These are phyloP conservation scores for Austrolebias charrua DNA, from an alignment of 2,797 vertebrate species.

Conservation along the genomic window DNA sequence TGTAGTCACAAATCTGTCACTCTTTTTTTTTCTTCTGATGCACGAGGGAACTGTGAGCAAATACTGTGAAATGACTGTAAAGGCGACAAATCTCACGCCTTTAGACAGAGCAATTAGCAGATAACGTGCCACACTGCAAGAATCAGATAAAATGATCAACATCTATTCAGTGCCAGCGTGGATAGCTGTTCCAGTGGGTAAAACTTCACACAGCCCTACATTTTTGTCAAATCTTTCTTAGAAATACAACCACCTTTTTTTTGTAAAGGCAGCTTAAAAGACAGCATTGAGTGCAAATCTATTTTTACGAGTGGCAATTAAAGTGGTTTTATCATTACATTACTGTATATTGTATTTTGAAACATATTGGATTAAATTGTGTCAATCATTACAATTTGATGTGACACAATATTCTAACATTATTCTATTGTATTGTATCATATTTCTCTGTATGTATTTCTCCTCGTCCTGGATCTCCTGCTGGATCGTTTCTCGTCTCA, in stretches of 20 bases:
- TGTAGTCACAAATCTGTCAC: conserved; percentile 22
- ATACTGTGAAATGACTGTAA: conserved; percentile 15
- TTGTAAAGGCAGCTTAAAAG: too few species aligned
- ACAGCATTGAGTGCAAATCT: too few species aligned
- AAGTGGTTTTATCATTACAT: too few species aligned
- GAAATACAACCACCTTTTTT: background rate
- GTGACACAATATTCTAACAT: too few species aligned
- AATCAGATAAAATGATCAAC: conserved; percentile 8
- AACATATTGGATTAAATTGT: too few species aligned
- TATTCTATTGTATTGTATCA: too few species aligned
- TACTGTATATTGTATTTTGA: too few species aligned
- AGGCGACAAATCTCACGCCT: background rate
- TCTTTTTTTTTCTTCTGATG: conserved; percentile 9
- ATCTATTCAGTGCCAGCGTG: conserved; percentile 22
- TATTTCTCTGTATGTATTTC: too few species aligned
- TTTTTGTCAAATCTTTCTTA: conserved; percentile 20
- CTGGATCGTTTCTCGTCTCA: too few species aligned
- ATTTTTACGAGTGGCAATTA: too few species aligned
- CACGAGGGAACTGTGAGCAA: conserved; percentile 1
- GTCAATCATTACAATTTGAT: too few species aligned
- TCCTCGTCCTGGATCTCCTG: too few species aligned
- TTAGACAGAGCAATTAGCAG: background rate
- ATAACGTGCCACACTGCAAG: background rate
- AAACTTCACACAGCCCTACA: background rate
- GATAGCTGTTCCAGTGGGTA: conserved; percentile 17